phyloP scores from a whole-genome alignment of 1,140 invertebrate species.

The Nasonia vitripennis region DNA sequence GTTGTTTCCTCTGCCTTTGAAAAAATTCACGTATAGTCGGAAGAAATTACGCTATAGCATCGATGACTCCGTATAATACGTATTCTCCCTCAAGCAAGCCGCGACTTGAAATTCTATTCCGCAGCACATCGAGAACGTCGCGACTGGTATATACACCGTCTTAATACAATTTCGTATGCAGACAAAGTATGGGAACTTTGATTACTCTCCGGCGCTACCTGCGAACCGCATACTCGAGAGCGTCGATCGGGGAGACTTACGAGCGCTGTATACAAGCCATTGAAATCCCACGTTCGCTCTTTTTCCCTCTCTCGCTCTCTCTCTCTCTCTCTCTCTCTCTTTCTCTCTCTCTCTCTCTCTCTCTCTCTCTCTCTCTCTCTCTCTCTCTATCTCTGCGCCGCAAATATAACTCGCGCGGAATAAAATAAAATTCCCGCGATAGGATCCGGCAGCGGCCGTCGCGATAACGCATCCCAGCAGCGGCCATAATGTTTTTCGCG shows the following conservation, averaged over 20 bases:
- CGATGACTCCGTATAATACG: neutral
- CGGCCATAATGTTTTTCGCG: neutral
- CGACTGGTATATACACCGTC: neutral
- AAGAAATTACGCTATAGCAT: no score
- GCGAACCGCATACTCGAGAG: neutral
- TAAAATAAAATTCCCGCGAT: neutral
- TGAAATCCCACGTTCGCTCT: neutral
- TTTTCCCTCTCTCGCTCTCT: neutral
- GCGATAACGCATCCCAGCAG: neutral
- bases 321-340: neutral
- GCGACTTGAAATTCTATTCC: neutral
- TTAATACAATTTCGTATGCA: conserved; percentile 32
- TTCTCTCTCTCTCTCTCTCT: neutral
- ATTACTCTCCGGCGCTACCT: conserved; percentile 12
- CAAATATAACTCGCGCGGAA: neutral
- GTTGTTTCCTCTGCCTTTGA: no score
- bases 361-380: neutral
- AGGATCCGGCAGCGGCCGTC: no score
- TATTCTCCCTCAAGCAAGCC: neutral
- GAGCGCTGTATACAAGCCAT: neutral
- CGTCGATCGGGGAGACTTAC: neutral
- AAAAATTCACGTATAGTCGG: no score
- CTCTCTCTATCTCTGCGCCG: neutral
- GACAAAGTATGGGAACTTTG: conserved; percentile 47
- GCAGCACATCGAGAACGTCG: neutral